A percentile compares a stretch with the other conserved stretches of the same genome.
Evolutionary conservation across 1,140 invertebrate species (phyloP).

Genomic region (Lepidostoma basale): DNA sequence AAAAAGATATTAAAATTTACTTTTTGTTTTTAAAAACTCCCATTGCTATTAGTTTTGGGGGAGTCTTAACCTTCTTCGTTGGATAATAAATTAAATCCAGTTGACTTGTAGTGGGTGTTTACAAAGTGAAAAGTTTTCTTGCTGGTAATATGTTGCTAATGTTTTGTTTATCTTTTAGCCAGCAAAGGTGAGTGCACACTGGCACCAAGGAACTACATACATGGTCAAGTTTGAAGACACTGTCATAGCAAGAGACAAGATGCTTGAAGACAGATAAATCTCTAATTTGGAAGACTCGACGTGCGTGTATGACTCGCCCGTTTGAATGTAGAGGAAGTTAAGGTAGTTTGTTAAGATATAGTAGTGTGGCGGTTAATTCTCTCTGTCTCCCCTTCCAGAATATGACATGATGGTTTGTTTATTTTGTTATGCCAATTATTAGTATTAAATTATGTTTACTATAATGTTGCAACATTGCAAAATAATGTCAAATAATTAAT

Average conservation of each 20-base stretch:
- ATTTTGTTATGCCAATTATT: not conserved
- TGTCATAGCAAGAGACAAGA: constrained; percentile 91
- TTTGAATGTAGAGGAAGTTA: not conserved
- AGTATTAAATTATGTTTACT: too few species aligned
- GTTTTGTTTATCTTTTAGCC: constrained; percentile 68
- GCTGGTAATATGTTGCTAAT: not conserved
- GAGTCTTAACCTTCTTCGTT: too few species aligned
- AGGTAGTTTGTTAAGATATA: not conserved
- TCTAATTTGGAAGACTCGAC: not conserved
- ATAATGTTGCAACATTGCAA: too few species aligned
- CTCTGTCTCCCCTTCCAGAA: too few species aligned
- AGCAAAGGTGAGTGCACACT: constrained; percentile 95
- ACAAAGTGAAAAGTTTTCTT: too few species aligned
- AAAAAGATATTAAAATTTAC: too few species aligned
- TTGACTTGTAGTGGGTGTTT: too few species aligned
- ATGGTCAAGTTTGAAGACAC: constrained; percentile 98
- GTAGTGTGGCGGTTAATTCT: not conserved
- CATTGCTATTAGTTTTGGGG: too few species aligned
- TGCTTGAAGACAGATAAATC: constrained; percentile 76
- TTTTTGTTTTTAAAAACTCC: too few species aligned
- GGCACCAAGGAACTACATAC: constrained; percentile 99
- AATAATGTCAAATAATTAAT: too few species aligned
- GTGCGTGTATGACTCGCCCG: not conserved
- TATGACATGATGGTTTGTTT: not conserved
- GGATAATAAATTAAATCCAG: too few species aligned